Conservation (phyloP, 2,797 vertebrate genomes). For the Leucoraja ocellata region DNA sequence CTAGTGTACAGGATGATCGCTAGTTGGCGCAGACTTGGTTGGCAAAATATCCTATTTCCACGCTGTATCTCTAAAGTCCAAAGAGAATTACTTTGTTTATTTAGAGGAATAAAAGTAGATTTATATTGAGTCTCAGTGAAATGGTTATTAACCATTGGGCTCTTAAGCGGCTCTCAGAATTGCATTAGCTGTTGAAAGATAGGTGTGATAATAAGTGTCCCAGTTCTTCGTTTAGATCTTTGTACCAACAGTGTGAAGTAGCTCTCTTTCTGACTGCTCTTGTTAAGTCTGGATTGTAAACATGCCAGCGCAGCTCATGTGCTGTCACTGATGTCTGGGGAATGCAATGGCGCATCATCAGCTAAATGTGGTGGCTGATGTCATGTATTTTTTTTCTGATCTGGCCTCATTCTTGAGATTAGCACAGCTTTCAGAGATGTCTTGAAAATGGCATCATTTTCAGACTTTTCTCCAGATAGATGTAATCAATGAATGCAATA, state of each 20-base stretch:
- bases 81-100: not conserved
- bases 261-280: not conserved
- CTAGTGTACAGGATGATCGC: too few relatives aligned
- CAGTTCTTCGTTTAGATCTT: not conserved
- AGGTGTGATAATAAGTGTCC: not conserved
- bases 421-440: not conserved
- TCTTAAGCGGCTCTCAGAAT: not conserved
- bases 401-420: not conserved
- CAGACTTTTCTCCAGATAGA: not conserved
- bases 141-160: not conserved
- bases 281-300: not conserved
- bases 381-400: constrained; percentile 20
- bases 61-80: too few relatives aligned
- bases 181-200: not conserved
- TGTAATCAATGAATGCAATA: not conserved
- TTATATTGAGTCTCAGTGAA: not conserved
- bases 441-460: not conserved
- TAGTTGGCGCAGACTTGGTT: too few relatives aligned
- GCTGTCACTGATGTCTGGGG: constrained; percentile 24
- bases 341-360: not conserved
- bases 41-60: too few relatives aligned
- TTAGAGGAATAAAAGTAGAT: not conserved
- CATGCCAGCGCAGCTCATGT: not conserved
- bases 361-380: constrained; percentile 31
- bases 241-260: not conserved